These are phyloP conservation scores for Thunnus maccoyii DNA, from an alignment of 2,113 vertebrate genomes.

Conservation along the genomic window DNA sequence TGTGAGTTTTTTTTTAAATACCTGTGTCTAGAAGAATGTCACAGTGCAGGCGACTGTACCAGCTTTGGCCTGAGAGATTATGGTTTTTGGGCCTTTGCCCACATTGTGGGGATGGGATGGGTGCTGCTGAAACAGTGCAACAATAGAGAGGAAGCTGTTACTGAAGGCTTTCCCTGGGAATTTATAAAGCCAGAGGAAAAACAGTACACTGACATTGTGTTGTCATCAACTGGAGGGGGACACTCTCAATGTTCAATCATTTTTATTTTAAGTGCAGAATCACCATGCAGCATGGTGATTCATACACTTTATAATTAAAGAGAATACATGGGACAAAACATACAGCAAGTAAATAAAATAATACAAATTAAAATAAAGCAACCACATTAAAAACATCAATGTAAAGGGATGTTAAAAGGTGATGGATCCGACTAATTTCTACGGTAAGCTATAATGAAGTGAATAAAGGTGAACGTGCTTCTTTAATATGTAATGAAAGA, in stretches of 20 bases:
- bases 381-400: too few relatives aligned
- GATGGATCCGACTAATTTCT: too few relatives aligned
- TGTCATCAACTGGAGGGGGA: slow-evolving; percentile 37
- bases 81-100: slow-evolving; percentile 56
- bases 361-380: too few relatives aligned
- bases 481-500: too few relatives aligned
- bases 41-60: slow-evolving; percentile 12
- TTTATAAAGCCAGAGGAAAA: slow-evolving; percentile 46
- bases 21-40: slow-evolving; percentile 2
- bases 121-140: slow-evolving; percentile 65
- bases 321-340: too few relatives aligned
- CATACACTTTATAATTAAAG: too few relatives aligned
- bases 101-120: slow-evolving; percentile 58
- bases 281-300: too few relatives aligned
- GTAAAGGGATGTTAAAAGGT: too few relatives aligned
- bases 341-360: too few relatives aligned
- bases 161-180: slow-evolving; percentile 60
- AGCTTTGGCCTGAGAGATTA: slow-evolving; percentile 30
- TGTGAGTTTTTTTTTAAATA: background rate
- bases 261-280: too few relatives aligned
- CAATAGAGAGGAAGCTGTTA: slow-evolving; percentile 76
- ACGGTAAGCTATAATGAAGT: too few relatives aligned
- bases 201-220: slow-evolving; percentile 56
- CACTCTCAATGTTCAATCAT: background rate
- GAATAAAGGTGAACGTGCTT: too few relatives aligned